Base-by-base conservation (phyloP, 2,113 vertebrate genomes). In the Xiphophorus maculatus region DNA sequence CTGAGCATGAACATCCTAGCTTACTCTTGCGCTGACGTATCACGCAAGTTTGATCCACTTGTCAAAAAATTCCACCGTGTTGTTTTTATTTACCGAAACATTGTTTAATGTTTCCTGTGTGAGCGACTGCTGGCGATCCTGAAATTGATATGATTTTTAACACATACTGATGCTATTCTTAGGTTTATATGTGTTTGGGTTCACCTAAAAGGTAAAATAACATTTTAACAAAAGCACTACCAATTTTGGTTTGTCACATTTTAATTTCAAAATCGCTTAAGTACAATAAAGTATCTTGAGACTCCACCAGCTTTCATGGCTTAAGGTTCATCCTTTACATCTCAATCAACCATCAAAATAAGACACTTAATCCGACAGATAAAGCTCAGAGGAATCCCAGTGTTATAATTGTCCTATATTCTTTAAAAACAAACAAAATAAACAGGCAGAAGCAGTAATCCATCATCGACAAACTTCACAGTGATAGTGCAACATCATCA, bases 401-500 rank as follows among this genome's bases (percentile, higher is more conserved):
- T 33, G 7, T 44, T 12, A 62, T 65, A 29, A 63, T 69, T 14
- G 19, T 86, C 3, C 0, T 32, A 69, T 27, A 8, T n/a, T 8
- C 33, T 54, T 33, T 61, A 79, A 70, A 71, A 76, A 28, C 28
- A 28, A 28, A 28, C 28, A 28, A 69, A 63, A 76, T 40, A 13
- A 30, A 58, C 29, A 70, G 76, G 63, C 30, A 77, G 14, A 48
- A 68, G 30, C 51, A 71, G 67, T 79, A 85, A 86, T 89, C 86
- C 33, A 33, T 76, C 44, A 71, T 65, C n/a, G 72, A 63, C 5
- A 81, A 74, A 66, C 5, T 71, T 84, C 75, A 80, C 76, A 84
- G 81, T 68, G 65, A 88, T 48, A 75, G 86, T 87, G 81, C 86
- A 92, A 63, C 69, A 12, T 84, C 80, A 91, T 85, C 61, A 69